Evolutionary conservation across 2,113 vertebrate species (phyloP).

Genomic region (Pseudolaguvia tuberculata): DNA sequence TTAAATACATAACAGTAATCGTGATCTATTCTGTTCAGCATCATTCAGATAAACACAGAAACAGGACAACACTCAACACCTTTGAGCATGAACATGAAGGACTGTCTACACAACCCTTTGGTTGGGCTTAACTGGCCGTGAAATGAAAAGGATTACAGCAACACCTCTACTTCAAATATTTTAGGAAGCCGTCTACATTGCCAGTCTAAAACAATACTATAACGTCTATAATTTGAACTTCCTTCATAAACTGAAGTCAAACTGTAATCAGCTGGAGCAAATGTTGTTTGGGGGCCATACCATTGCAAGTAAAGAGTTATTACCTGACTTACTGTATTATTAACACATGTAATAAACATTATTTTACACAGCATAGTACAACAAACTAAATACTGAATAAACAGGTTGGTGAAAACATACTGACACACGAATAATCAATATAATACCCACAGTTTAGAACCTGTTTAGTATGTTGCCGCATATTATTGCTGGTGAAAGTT

Average conservation of each 20-base stretch:
- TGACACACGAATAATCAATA: constrained; percentile 3
- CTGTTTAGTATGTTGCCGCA: constrained; percentile 12
- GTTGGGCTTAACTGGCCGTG: background rate
- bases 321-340: constrained; percentile 21
- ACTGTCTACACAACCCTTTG: background rate
- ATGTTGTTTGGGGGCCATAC: constrained; percentile 42
- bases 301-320: constrained; percentile 45
- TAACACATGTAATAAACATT: constrained; percentile 13
- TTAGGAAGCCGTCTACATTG: constrained; percentile 6
- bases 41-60: constrained; percentile 43
- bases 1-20: background rate
- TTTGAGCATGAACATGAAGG: constrained; percentile 20
- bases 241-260: constrained; percentile 4
- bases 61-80: constrained; percentile 16
- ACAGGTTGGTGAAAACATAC: constrained; percentile 32
- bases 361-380: background rate
- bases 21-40: constrained; percentile 16
- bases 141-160: constrained; percentile 11
- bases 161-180: background rate
- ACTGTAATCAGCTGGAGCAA: constrained; percentile 27
- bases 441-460: constrained; percentile 10
- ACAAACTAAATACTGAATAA: constrained; percentile 18
- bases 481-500: constrained; percentile 51
- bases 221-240: background rate
- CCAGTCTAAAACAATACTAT: background rate